Percentiles rank a stretch among this genome's conserved stretches.
phyloP scores from a whole-genome alignment of 2,113 vertebrate genomes.

The Morone saxatilis region DNA sequence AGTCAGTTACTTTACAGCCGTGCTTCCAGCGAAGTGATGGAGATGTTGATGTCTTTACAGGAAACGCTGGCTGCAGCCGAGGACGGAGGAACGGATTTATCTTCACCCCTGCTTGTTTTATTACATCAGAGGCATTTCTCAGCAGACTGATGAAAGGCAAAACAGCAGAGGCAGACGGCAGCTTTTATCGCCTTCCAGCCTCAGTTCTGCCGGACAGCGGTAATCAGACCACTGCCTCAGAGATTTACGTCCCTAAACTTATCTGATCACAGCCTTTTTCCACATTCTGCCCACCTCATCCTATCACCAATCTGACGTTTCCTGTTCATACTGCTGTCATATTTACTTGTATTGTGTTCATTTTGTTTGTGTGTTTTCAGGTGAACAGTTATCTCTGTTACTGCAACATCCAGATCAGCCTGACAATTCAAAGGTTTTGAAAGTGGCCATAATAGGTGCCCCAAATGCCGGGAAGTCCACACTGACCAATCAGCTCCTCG shows the following conservation, averaged over 20 bases:
- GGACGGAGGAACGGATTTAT: constrained; percentile 49
- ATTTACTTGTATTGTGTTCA: neutral
- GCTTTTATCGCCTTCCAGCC: constrained; percentile 53
- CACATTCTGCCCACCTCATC: constrained; percentile 25
- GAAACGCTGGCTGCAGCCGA: constrained; percentile 55
- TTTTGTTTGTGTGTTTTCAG: constrained; percentile 70
- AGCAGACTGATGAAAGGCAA: constrained; percentile 74
- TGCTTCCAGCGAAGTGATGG: constrained; percentile 41
- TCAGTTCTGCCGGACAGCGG: constrained; percentile 77
- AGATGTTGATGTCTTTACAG: constrained; percentile 67
- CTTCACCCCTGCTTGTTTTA: constrained; percentile 74
- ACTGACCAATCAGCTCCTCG: constrained; percentile 92
- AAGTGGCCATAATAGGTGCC: constrained; percentile 90
- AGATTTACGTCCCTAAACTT: constrained; percentile 42
- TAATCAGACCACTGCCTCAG: constrained; percentile 60
- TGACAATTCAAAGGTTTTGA: constrained; percentile 86
- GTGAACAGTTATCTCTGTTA: constrained; percentile 85
- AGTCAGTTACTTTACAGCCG: constrained; percentile 3
- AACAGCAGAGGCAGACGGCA: constrained; percentile 58
- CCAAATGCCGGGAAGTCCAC: constrained; percentile 98
- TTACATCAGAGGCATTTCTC: constrained; percentile 80
- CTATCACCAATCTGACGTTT: neutral
- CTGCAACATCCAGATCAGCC: constrained; percentile 89
- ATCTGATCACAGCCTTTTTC: constrained; percentile 7
- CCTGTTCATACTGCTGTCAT: neutral